Base-by-base conservation (phyloP, 2,797 vertebrate genomes). In the Eulemur albifrons region DNA sequence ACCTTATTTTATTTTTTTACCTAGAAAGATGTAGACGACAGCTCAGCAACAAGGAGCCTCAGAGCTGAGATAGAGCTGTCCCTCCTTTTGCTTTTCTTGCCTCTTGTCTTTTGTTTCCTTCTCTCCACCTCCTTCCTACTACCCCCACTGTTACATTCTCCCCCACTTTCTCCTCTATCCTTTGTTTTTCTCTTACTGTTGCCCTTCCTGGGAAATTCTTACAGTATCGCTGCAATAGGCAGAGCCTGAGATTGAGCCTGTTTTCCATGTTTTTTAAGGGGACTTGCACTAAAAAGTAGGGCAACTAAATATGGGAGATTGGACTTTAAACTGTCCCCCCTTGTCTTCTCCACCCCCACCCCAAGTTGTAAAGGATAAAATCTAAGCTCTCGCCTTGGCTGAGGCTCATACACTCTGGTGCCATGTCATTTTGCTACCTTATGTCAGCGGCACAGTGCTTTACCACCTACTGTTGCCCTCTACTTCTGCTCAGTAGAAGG, bases 11-110 rank as follows among this genome's bases (percentile, higher is more conserved):
- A 14, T 72, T 45, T 35, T 35, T 61, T 40, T 72, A 70, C 50
- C 83, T 94, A 86, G 90, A 95, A 93, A 90, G 79, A 84, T 69
- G 21, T 1, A 90, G 85, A 96, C 59, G 77, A 67, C 9, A 76
- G 20, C 30, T 87, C 18, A 81, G 63, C 77, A 75, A 11, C 20
- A 86, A 73, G 25, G 72, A 94, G 20, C 14, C 85, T 89, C 38
- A n/a, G 25, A 77, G 35, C 40, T 18, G 25, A 85, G 21, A n/a
- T 50, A 61, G 52, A 70, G 75, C 14, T 12, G 1, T 79, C n/a
- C 23, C 3, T 63, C 20, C 38, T 59, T 45, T 7, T 83, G 35
- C 50, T 48, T 90, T 89, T 32, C 43, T 84, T 92, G 87, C 40
- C 50, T 65, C 38, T 72, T 59, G 40, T 70, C 27, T 70, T 81